Evolutionary conservation across 2,888 invertebrate species (phyloP), one percentile per base, ranked within the genome.

Genomic region (Tipula vernalis): DNA sequence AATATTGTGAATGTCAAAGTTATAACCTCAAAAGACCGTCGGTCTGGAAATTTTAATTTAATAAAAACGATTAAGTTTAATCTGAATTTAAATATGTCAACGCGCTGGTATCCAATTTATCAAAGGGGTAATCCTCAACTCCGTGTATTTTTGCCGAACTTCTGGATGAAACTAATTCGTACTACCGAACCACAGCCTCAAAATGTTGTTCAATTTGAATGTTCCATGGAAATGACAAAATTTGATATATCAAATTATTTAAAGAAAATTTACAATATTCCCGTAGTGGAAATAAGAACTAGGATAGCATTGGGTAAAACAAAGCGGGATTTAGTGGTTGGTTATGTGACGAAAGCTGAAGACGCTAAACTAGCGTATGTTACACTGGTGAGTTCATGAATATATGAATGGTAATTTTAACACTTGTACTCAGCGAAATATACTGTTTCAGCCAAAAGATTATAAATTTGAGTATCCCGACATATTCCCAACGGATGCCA

Each of bases 141-240:
- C 44, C 93, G 99, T 87, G 94, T 99, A 10, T 98, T 98, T 91
- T 92, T 99, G 44, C 99, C 99, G 0, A 98, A 99, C 91, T 99
- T 99, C 92, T 99, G 98, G 98, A 95, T 99, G 95, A 99, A 98
- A 92, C 90, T 99, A 18, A 94, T 99, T 0, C 93, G 94, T 87
- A 95, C 97, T 0, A 89, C 90, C 3, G 91, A 93, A 28, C 93
- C 93, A 44, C 94, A 95, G 88, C 96, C 97, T 3, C 93, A 94
- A 85, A 97, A 99, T 92, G 91, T 96, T 71, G 96, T 98, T 0
- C 94, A 96, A 86, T 99, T 99, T 91, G 94, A 96, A 86, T 97
- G 98, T 89, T 98, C 98, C 8, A 96, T 96, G 92, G 95, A 97
- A 93, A 99, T 99, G 99, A 98, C 98, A 0, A 95, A 94, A 90